Evolutionary conservation across 2,888 invertebrate species (phyloP).

Genomic region (Athalia cordata): DNA sequence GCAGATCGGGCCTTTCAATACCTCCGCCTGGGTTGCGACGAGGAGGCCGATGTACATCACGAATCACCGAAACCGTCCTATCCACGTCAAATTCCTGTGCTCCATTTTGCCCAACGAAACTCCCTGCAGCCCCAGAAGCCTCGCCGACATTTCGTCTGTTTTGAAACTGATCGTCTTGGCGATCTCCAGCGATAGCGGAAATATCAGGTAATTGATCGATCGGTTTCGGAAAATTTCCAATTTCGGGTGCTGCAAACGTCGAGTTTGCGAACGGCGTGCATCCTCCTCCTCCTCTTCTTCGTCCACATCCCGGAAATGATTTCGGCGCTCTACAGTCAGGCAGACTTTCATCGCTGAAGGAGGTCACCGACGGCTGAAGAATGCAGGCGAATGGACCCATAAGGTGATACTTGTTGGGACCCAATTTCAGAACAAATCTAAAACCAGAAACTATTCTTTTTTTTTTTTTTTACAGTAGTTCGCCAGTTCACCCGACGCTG

Average conservation of each 20-base stretch:
- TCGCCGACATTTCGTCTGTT: not conserved
- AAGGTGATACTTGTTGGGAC: constrained; percentile 53
- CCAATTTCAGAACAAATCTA: constrained; percentile 55
- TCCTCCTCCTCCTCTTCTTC: not conserved
- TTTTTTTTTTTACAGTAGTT: no score
- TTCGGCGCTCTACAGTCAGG: not conserved
- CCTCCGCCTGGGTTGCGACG: not conserved
- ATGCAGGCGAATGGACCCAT: constrained; percentile 54
- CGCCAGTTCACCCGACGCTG: not conserved
- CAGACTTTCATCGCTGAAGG: constrained; percentile 1
- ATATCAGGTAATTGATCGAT: not conserved
- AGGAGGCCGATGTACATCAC: not conserved
- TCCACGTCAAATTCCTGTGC: not conserved
- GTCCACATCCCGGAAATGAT: not conserved
- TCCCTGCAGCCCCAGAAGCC: not conserved
- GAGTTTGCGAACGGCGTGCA: constrained; percentile 14
- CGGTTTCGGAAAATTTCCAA: not conserved
- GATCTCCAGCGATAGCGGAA: not conserved
- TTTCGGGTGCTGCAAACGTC: not conserved
- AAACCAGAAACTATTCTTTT: not conserved
- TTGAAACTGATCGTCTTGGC: not conserved
- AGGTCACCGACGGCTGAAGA: not conserved
- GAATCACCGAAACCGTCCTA: constrained; percentile 10
- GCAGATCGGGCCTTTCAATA: not conserved
- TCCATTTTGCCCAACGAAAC: not conserved